Conservation (phyloP, 2,888 invertebrate species). For the Drosophila neonasuta region DNA sequence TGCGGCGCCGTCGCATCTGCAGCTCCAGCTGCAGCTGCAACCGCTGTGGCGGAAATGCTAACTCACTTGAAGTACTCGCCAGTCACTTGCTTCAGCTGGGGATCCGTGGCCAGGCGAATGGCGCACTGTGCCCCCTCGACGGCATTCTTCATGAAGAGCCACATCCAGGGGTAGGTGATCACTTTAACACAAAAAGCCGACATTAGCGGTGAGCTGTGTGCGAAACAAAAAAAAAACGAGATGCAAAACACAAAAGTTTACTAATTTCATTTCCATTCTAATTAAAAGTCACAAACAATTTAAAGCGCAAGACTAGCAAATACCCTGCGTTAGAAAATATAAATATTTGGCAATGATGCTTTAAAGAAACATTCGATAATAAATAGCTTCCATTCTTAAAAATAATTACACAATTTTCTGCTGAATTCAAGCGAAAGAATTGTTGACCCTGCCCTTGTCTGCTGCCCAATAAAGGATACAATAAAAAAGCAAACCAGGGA, state of each 20-base stretch:
- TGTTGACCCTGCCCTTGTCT: background rate
- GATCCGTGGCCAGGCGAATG: slow-evolving; percentile 86
- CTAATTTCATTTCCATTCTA: slow-evolving; percentile 51
- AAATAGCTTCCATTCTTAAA: background rate
- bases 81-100: slow-evolving; percentile 84
- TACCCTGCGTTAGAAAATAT: background rate
- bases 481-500: slow-evolving; percentile 2
- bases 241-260: slow-evolving; percentile 33
- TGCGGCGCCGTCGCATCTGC: slow-evolving; percentile 36
- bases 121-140: slow-evolving; percentile 87
- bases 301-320: background rate
- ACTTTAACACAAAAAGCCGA: slow-evolving; percentile 83
- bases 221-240: slow-evolving; percentile 12
- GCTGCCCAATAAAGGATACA: background rate
- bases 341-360: no score
- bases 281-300: slow-evolving; percentile 30
- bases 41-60: slow-evolving; percentile 36
- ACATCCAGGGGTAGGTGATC: slow-evolving; percentile 86
- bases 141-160: slow-evolving; percentile 87
- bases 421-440: background rate
- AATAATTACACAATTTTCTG: slow-evolving; percentile 1
- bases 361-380: no score
- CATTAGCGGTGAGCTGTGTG: slow-evolving; percentile 81
- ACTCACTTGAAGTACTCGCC: slow-evolving; percentile 88
- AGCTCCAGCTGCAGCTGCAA: slow-evolving; percentile 25